These are phyloP conservation scores for Agrypnia vestita DNA, from an alignment of 1,140 invertebrate species.

Conservation along the genomic window DNA sequence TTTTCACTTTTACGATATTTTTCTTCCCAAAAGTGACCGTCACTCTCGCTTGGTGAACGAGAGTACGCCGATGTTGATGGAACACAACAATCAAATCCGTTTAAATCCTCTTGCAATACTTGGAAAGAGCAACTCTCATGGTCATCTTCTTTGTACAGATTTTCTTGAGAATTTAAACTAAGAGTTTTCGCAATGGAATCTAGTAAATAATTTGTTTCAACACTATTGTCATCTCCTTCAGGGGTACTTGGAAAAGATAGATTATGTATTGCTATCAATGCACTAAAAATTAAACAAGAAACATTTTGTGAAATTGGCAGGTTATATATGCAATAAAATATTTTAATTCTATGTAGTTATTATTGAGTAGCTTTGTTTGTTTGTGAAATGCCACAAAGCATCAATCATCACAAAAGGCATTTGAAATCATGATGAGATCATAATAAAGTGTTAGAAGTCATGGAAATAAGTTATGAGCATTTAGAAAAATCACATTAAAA, in stretches of 20 bases:
- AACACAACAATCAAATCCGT: neutral
- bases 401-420: too few species aligned
- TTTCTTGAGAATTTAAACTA: slow-evolving; percentile 7
- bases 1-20: slow-evolving; percentile 22
- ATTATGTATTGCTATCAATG: neutral
- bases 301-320: too few species aligned
- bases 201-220: slow-evolving; percentile 27
- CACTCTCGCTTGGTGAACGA: neutral
- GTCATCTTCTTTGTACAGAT: slow-evolving; percentile 10
- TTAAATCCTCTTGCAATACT: neutral
- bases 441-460: too few species aligned
- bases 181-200: slow-evolving; percentile 41
- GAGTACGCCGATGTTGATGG: slow-evolving; percentile 17
- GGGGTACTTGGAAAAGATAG: slow-evolving; percentile 21
- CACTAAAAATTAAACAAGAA: too few species aligned
- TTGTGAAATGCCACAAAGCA: too few species aligned
- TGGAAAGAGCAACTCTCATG: neutral
- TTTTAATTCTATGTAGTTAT: too few species aligned
- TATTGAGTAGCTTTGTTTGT: too few species aligned
- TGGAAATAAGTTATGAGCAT: too few species aligned
- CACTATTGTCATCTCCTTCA: slow-evolving; percentile 9
- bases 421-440: too few species aligned
- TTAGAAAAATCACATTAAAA: too few species aligned
- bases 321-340: too few species aligned
- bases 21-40: slow-evolving; percentile 17